Percentiles rank a stretch among this genome's conserved stretches.
These are phyloP conservation scores for Lophura nycthemera DNA, from an alignment of 2,113 vertebrate genomes.

Conservation along the genomic window DNA sequence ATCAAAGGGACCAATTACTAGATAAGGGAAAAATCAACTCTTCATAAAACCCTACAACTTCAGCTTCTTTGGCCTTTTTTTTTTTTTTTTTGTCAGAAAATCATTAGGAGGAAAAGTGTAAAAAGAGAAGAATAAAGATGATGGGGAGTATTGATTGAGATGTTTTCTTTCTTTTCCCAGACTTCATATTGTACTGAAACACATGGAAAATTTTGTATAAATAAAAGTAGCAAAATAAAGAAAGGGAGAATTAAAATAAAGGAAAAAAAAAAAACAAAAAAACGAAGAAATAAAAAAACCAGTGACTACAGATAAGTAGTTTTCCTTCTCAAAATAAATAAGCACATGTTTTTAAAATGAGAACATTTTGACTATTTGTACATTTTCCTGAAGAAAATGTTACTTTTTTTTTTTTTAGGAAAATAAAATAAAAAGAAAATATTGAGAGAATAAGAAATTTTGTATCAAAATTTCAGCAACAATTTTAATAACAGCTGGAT, in stretches of 20 bases:
- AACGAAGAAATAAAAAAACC: neutral
- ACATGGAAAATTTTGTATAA: neutral
- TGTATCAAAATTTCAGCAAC: neutral
- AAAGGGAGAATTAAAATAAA: neutral
- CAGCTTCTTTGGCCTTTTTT: neutral
- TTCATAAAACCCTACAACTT: conserved; percentile 12
- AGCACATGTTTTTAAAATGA: neutral
- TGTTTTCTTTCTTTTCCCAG: neutral
- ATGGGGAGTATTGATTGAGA: neutral
- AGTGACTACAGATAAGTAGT: accelerated
- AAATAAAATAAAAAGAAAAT: neutral
- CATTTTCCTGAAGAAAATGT: neutral
- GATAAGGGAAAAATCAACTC: conserved; percentile 9
- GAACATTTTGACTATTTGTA: accelerated
- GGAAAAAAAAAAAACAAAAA: too few relatives aligned
- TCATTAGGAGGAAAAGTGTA: neutral
- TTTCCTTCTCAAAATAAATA: neutral
- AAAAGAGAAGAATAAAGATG: neutral
- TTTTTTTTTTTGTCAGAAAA: neutral
- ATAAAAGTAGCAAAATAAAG: neutral
- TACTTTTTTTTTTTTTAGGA: neutral
- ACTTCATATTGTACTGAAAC: neutral
- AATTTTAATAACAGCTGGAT: neutral
- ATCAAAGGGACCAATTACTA: conserved; percentile 42
- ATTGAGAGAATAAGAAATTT: neutral